Conservation (phyloP, 1,140 invertebrate genomes). For the Tetraneura akinire region DNA sequence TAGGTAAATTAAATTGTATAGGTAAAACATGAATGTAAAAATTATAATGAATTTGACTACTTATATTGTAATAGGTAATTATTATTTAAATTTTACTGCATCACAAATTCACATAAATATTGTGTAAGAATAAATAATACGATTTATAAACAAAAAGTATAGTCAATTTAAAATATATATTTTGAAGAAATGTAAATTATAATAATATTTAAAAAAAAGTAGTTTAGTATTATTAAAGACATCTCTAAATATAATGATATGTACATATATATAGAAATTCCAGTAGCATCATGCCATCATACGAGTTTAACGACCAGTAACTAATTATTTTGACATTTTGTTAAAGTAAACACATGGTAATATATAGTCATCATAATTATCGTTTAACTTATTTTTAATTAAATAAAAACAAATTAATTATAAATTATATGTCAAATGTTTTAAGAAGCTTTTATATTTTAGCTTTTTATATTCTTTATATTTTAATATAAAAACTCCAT, state of each 20-base stretch:
- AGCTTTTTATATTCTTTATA: not conserved
- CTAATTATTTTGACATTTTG: not conserved
- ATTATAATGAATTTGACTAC: not conserved
- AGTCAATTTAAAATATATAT: not conserved
- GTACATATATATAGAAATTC: not conserved
- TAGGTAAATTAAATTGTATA: not conserved
- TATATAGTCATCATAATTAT: constrained; percentile 3
- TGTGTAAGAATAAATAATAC: too few relatives aligned
- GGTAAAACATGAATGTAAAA: not conserved
- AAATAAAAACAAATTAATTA: not conserved
- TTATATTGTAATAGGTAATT: not conserved
- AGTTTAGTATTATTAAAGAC: not conserved
- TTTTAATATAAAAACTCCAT: not conserved
- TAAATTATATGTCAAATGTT: not conserved
- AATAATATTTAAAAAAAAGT: not conserved
- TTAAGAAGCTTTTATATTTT: constrained; percentile 2
- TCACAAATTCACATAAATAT: not conserved
- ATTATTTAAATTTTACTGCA: not conserved
- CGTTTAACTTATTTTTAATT: constrained; percentile 30
- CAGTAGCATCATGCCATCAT: too few relatives aligned
- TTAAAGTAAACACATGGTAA: not conserved
- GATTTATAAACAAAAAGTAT: not conserved
- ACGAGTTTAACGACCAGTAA: not conserved
- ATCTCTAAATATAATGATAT: not conserved
- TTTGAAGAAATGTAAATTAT: not conserved